Evolutionary conservation across 2,797 vertebrate genomes (phyloP).

Genomic region (Cyprinella venusta): DNA sequence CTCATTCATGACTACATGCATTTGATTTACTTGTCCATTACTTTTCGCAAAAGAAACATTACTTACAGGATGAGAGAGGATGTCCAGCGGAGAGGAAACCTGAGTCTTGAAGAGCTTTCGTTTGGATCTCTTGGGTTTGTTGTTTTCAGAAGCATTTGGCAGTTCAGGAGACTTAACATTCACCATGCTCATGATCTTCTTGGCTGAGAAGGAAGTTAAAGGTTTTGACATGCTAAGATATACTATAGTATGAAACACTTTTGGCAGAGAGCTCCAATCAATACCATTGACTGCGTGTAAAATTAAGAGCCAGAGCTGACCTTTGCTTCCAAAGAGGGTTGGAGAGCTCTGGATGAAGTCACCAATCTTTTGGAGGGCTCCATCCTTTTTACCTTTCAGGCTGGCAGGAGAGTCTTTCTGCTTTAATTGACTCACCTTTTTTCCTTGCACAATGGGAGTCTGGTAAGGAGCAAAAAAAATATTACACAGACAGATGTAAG

Average conservation of each 20-base stretch:
- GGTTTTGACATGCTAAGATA: background rate
- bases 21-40: background rate
- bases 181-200: slow-evolving; percentile 65
- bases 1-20: background rate
- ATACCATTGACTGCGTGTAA: slow-evolving; percentile 26
- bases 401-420: slow-evolving; percentile 50
- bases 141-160: slow-evolving; percentile 37
- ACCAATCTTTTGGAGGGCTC: slow-evolving; percentile 64
- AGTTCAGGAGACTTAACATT: slow-evolving; percentile 57
- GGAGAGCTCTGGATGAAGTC: slow-evolving; percentile 66
- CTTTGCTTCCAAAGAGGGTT: slow-evolving; percentile 64
- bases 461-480: slow-evolving; percentile 25
- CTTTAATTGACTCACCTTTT: slow-evolving; percentile 43
- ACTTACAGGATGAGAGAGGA: slow-evolving; percentile 70
- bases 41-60: background rate
- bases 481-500: background rate
- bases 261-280: slow-evolving; percentile 36
- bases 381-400: slow-evolving; percentile 56
- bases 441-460: slow-evolving; percentile 51
- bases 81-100: slow-evolving; percentile 61
- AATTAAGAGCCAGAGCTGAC: slow-evolving; percentile 45
- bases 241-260: slow-evolving; percentile 2
- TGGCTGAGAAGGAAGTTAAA: slow-evolving; percentile 62
- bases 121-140: slow-evolving; percentile 69
- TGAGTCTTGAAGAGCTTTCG: slow-evolving; percentile 72